Conservation (phyloP, 2,888 invertebrate species). For the Erebia epiphron region DNA sequence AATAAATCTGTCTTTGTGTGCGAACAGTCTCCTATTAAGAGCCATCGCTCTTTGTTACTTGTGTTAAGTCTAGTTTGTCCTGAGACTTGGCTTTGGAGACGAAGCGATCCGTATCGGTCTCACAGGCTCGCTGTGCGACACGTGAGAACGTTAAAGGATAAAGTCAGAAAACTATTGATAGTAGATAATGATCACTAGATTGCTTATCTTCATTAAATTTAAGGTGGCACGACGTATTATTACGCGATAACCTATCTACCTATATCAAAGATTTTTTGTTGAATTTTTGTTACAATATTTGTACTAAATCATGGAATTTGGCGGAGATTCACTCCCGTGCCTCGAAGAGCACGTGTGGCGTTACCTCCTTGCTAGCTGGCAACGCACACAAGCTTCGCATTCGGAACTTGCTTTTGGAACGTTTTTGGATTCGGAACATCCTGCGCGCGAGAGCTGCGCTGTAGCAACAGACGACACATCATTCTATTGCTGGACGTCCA, state of each 20-base stretch:
- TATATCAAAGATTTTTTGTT: not conserved
- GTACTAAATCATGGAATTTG: too few species aligned
- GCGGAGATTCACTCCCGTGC: too few species aligned
- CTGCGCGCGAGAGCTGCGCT: too few species aligned
- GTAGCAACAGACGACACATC: too few species aligned
- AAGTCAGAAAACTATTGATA: constrained; percentile 45
- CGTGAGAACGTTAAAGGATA: constrained; percentile 68
- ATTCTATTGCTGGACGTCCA: too few species aligned
- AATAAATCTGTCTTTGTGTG: constrained; percentile 43
- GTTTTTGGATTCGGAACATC: too few species aligned
- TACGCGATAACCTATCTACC: not conserved
- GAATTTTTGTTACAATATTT: too few species aligned
- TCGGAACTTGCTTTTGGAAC: too few species aligned
- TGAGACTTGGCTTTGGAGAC: constrained; percentile 30
- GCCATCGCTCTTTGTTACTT: constrained; percentile 41
- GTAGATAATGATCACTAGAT: constrained; percentile 43
- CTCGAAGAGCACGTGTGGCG: too few species aligned
- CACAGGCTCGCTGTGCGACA: constrained; percentile 53
- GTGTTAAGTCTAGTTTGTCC: constrained; percentile 31
- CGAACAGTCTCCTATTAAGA: constrained; percentile 39
- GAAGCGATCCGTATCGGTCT: constrained; percentile 57
- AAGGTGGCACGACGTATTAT: constrained; percentile 7
- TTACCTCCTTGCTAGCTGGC: too few species aligned
- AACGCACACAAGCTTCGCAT: too few species aligned
- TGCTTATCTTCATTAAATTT: constrained; percentile 68